Evolutionary conservation across 2,888 invertebrate genomes (phyloP).

Genomic region (Hirudinaria manillensis): DNA sequence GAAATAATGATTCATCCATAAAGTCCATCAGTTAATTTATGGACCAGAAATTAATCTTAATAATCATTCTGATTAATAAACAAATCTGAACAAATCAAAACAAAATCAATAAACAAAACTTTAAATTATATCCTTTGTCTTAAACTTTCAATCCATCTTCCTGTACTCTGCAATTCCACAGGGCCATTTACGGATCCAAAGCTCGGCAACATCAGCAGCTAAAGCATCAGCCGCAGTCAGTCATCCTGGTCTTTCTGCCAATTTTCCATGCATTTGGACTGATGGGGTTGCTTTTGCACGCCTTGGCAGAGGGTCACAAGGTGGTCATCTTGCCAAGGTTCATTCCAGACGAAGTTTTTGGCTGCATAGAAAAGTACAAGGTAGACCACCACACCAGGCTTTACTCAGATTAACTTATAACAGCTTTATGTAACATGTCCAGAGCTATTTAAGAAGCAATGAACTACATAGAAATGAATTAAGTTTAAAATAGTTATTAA

Average conservation of each 20-base stretch:
- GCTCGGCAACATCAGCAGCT: background rate
- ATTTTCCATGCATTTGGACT: constrained; percentile 37
- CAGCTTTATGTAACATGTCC: no score
- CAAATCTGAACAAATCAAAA: no score
- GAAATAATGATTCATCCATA: no score
- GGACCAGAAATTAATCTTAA: no score
- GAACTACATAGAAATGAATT: background rate
- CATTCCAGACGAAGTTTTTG: constrained; percentile 63
- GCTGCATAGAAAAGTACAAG: constrained; percentile 62
- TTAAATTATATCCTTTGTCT: no score
- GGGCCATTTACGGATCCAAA: background rate
- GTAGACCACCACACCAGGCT: constrained; percentile 49
- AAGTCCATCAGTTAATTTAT: no score
- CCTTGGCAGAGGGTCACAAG: constrained; percentile 24
- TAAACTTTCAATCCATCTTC: no score
- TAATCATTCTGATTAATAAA: no score
- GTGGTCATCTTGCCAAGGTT: constrained; percentile 66
- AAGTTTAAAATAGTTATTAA: background rate
- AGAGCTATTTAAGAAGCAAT: no score
- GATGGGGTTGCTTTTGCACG: constrained; percentile 22
- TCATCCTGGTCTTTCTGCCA: constrained; percentile 31
- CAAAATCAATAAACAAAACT: no score
- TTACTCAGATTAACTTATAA: no score
- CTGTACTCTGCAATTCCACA: no score
- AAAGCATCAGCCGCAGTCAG: constrained; percentile 13